Evolutionary conservation across 2,888 invertebrate genomes (phyloP), one percentile per base, ranked within the genome.

Genomic region (Caenorhabditis panamensis): DNA sequence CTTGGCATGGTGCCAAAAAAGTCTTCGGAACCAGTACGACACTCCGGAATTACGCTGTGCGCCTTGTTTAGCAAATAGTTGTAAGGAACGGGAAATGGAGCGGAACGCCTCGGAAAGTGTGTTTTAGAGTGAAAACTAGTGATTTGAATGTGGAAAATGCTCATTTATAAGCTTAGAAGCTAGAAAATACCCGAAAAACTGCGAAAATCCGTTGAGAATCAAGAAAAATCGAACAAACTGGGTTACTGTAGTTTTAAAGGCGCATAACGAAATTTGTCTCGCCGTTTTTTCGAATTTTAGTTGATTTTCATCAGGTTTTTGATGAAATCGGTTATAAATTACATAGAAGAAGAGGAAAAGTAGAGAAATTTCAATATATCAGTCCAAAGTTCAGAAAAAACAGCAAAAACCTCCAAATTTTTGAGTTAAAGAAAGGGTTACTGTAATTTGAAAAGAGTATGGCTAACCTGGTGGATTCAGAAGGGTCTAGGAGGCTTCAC

Each of bases 41-140:
- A 41, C 63, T 72, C 71, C 71, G 47, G 36, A 63, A 31, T 72
- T 22, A 31, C 71, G 47, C 53, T 8, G 4, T 47, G 62, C 63
- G 20, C 53, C 18, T 6, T 20, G 71, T 63, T 72, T 63, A 72
- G 47, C n/a, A 16, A 24, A 51, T 9, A 31, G 5, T 31, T 31
- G 31, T n/a, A n/a, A 1, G 20, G 37, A 53, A 51, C 56, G 58
- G 58, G 53, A 64, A 24, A 16, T 37, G 54, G 24, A 26, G 41
- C 22, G 36, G 37, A 37, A 49, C 49, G 24, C 44, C 18, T n/a
- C 4, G n/a, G 18, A 20, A n/a, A 20, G 47, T 20, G 47, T 5
- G 9, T 6, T 41, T 47, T 20, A 5, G 18, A 2, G n/a, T n/a
- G 11, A 18, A 47, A 18, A n/a, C 18, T n/a, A 18, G 47, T 6